Conservation (phyloP, 2,888 invertebrate species). For the Ophraella communa region DNA sequence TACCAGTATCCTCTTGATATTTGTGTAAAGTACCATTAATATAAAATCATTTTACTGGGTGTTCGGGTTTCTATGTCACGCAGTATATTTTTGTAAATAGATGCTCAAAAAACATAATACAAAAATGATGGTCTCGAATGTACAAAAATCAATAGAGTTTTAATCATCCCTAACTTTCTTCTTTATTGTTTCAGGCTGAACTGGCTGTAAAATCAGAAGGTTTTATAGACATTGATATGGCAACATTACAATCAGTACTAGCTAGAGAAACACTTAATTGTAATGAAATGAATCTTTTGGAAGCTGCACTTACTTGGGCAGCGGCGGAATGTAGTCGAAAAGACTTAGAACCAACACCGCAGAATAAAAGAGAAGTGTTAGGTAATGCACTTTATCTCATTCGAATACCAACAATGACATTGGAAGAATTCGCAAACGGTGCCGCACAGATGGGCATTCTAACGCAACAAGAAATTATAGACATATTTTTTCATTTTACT, state of each 20-base stretch:
- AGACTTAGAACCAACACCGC: conserved; percentile 80
- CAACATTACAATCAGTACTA: conserved; percentile 89
- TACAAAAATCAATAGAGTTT: too few species aligned
- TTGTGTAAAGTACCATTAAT: too few species aligned
- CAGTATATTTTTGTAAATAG: too few species aligned
- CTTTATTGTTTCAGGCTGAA: conserved; percentile 82
- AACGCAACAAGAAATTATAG: conserved; percentile 91
- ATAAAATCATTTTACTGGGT: too few species aligned
- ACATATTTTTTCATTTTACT: conserved; percentile 94
- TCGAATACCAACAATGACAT: conserved; percentile 91
- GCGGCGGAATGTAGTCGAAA: conserved; percentile 86
- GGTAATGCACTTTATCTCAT: conserved; percentile 85
- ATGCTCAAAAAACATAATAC: too few species aligned
- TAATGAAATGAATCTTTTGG: conserved; percentile 89
- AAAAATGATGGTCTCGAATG: too few species aligned
- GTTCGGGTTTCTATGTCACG: conserved; percentile 14
- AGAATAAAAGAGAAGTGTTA: conserved; percentile 78
- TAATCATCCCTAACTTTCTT: too few species aligned
- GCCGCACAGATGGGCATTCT: conserved; percentile 92
- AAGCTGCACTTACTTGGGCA: conserved; percentile 93
- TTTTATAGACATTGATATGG: conserved; percentile 93
- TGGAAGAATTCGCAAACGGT: conserved; percentile 94
- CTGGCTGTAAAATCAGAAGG: conserved; percentile 95
- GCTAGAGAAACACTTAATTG: conserved; percentile 93
- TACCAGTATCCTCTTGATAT: too few species aligned